phyloP scores from a whole-genome alignment of 2,113 vertebrate genomes.

The Hippolais icterina region DNA sequence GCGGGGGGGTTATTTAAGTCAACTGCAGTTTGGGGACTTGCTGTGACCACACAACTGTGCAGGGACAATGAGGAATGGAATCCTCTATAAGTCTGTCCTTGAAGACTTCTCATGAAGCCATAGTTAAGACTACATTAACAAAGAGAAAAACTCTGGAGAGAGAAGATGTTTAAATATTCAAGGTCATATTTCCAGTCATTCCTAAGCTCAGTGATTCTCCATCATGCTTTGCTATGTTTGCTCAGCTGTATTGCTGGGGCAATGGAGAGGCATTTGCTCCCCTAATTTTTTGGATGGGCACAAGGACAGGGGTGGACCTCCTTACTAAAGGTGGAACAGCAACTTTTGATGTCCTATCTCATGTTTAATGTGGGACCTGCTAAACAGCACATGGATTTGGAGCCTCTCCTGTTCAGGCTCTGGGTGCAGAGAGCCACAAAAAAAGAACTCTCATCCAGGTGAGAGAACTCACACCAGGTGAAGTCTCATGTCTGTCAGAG shows the following conservation, averaged over 20 bases:
- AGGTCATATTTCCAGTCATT: neutral
- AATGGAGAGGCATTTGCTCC: neutral
- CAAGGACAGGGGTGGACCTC: neutral
- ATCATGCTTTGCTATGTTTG: neutral
- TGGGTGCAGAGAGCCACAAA: neutral
- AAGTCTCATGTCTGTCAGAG: neutral
- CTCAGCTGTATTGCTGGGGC: neutral
- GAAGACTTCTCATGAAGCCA: neutral
- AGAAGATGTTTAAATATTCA: neutral
- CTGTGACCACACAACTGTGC: neutral
- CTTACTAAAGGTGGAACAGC: neutral
- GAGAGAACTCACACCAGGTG: neutral
- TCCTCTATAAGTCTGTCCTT: neutral
- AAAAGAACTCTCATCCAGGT: neutral
- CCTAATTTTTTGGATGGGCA: neutral
- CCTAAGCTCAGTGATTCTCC: neutral
- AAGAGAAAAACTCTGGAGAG: neutral
- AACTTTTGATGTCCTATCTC: neutral
- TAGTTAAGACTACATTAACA: accelerated
- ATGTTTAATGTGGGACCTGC: neutral
- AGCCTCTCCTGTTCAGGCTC: neutral
- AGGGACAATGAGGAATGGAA: neutral
- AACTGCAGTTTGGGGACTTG: neutral
- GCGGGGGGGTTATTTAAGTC: neutral
- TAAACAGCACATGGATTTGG: neutral